Evolutionary conservation across 2,797 vertebrate genomes (phyloP).

Genomic region (Erethizon dorsatum): DNA sequence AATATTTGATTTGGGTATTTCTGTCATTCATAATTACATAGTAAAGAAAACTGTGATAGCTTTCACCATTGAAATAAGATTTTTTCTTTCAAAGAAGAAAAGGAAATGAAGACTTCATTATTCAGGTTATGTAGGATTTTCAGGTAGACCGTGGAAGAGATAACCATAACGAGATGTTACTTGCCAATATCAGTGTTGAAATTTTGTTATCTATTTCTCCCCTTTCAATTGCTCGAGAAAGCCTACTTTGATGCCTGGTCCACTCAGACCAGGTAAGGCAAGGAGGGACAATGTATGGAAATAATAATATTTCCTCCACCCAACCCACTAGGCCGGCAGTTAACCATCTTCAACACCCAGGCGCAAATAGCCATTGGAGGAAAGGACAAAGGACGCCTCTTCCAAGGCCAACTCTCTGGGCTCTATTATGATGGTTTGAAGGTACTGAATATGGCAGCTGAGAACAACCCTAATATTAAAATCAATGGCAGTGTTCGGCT

Average conservation of each 20-base stretch:
- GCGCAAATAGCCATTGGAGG: slow-evolving; percentile 97
- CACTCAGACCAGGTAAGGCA: slow-evolving; percentile 78
- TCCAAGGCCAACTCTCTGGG: slow-evolving; percentile 98
- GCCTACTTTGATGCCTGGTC: slow-evolving; percentile 78
- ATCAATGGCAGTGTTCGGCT: slow-evolving; percentile 98
- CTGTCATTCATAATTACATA: not conserved
- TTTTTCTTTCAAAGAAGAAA: not conserved
- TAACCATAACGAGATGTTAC: slow-evolving; percentile 58
- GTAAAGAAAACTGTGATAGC: not conserved
- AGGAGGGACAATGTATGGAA: slow-evolving; percentile 84
- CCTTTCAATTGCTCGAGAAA: slow-evolving; percentile 82
- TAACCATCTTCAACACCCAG: slow-evolving; percentile 99
- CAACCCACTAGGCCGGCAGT: slow-evolving; percentile 95
- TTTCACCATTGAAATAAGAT: slow-evolving; percentile 35
- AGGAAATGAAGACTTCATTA: slow-evolving; percentile 9
- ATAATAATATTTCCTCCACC: slow-evolving; percentile 90
- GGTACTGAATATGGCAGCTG: slow-evolving; percentile 98
- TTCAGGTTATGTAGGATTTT: slow-evolving; percentile 37
- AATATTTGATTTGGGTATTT: slow-evolving; percentile 33
- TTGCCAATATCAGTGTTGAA: slow-evolving; percentile 71
- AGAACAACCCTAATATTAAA: slow-evolving; percentile 96
- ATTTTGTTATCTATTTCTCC: slow-evolving; percentile 60
- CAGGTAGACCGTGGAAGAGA: slow-evolving; percentile 79
- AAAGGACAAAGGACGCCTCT: slow-evolving; percentile 95
- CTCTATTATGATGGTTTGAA: slow-evolving; percentile 99